Conservation (phyloP, 2,113 vertebrate genomes). For the Notothenia coriiceps region DNA sequence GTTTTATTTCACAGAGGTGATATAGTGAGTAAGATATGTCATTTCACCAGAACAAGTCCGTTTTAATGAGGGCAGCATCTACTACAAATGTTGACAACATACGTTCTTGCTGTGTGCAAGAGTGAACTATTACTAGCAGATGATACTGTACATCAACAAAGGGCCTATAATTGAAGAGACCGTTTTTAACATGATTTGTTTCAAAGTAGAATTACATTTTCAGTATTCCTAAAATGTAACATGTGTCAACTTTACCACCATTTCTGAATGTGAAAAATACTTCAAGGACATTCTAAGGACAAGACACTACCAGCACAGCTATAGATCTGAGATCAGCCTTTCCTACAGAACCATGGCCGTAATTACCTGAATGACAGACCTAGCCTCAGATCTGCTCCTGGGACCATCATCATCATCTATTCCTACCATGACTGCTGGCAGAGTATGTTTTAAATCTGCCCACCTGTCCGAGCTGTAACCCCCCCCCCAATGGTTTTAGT, state of each 20-base stretch:
- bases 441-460: conserved; percentile 70
- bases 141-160: too few species aligned
- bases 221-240: too few species aligned
- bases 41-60: background rate
- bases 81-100: too few species aligned
- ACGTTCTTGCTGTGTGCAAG: too few species aligned
- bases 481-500: conserved; percentile 68
- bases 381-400: conserved; percentile 66
- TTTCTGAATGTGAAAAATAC: conserved; percentile 13
- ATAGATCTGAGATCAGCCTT: conserved; percentile 79
- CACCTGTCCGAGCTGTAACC: conserved; percentile 64
- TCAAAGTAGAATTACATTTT: background rate
- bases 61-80: too few species aligned
- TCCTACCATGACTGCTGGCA: conserved; percentile 75
- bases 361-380: conserved; percentile 78
- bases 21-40: conserved; percentile 1
- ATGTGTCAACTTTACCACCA: conserved; percentile 5
- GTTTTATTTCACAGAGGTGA: conserved; percentile 17
- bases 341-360: conserved; percentile 74
- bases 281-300: conserved; percentile 58
- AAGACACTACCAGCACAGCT: conserved; percentile 38
- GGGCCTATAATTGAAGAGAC: background rate
- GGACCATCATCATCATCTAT: conserved; percentile 69
- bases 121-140: too few species aligned
- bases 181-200: background rate